Conservation (phyloP, 2,888 invertebrate species). For the Andrena flavipes region DNA sequence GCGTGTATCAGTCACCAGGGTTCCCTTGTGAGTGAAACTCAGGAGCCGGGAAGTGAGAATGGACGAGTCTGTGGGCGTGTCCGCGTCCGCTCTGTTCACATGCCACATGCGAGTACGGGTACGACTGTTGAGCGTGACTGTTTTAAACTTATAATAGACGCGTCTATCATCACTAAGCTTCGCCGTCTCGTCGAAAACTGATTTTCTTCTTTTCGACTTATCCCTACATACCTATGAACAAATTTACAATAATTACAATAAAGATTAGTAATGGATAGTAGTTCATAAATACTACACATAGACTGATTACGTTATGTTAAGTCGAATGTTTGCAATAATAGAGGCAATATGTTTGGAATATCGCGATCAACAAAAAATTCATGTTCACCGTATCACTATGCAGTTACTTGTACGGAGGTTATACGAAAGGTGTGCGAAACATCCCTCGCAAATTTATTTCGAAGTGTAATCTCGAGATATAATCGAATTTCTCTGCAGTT, state of each 20-base stretch:
- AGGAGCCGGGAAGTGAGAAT: no score
- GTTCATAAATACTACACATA: slow-evolving; percentile 78
- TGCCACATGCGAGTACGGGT: no score
- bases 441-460: not conserved
- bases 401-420: slow-evolving; percentile 5
- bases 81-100: no score
- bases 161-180: slow-evolving; percentile 50
- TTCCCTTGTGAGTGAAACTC: no score
- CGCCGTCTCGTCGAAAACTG: slow-evolving; percentile 37
- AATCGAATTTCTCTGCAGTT: not conserved
- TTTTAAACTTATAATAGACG: slow-evolving; percentile 46
- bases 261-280: slow-evolving; percentile 73
- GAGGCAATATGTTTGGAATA: slow-evolving; percentile 29
- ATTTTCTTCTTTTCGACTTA: slow-evolving; percentile 43
- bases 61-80: no score
- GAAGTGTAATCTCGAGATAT: not conserved
- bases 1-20: no score
- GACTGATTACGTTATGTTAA: slow-evolving; percentile 76
- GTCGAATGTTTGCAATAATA: slow-evolving; percentile 52
- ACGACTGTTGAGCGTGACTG: no score
- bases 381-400: not conserved
- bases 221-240: slow-evolving; percentile 77
- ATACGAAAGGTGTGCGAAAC: slow-evolving; percentile 16
- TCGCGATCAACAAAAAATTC: slow-evolving; percentile 15
- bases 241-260: slow-evolving; percentile 82